phyloP scores from a whole-genome alignment of 2,888 invertebrate species.

The Tyria jacobaeae region DNA sequence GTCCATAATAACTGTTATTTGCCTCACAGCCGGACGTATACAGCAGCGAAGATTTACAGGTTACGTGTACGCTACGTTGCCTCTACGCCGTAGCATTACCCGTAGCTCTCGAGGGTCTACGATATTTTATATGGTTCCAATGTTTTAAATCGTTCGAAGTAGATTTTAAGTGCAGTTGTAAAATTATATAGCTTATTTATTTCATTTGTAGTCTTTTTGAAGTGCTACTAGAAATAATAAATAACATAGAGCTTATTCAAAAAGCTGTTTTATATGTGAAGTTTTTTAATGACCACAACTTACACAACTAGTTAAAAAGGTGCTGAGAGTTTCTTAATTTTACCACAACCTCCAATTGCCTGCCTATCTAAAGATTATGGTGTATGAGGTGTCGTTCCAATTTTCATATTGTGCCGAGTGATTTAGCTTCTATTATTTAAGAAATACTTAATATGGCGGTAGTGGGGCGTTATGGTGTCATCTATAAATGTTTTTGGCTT shows the following conservation, averaged over 20 bases:
- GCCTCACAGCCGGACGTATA: constrained; percentile 36
- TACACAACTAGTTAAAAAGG: too few relatives aligned
- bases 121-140: constrained; percentile 15
- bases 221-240: neutral
- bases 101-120: constrained; percentile 35
- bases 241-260: neutral
- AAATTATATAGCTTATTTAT: constrained; percentile 3
- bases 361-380: too few relatives aligned
- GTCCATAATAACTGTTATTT: constrained; percentile 42
- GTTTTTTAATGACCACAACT: too few relatives aligned
- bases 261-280: neutral
- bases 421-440: too few relatives aligned
- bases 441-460: too few relatives aligned
- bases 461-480: too few relatives aligned
- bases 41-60: constrained; percentile 41
- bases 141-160: constrained; percentile 27
- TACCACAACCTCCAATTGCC: too few relatives aligned
- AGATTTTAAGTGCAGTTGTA: constrained; percentile 25
- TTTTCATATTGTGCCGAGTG: too few relatives aligned
- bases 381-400: too few relatives aligned
- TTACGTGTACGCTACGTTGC: constrained; percentile 51
- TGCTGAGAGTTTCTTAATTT: too few relatives aligned
- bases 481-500: too few relatives aligned
- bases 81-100: constrained; percentile 31
- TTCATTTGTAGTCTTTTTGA: neutral